Evolutionary conservation across 2,113 vertebrate species (phyloP).

Genomic region (Scortum barcoo): DNA sequence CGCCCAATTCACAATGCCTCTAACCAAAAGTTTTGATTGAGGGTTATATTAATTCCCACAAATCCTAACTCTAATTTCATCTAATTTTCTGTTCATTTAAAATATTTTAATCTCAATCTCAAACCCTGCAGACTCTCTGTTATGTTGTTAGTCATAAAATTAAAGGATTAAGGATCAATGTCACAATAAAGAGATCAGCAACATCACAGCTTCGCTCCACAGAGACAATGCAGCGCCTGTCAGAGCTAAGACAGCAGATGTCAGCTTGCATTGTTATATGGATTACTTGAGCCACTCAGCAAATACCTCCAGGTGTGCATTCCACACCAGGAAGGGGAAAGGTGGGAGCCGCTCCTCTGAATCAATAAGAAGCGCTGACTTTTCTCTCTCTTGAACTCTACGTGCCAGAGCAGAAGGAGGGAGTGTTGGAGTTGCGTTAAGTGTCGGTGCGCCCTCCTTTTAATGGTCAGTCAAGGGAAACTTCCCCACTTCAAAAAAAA

Average conservation of each 20-base stretch:
- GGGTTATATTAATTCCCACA: not conserved
- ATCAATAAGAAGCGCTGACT: constrained; percentile 69
- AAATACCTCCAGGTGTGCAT: constrained; percentile 87
- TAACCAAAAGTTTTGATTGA: constrained; percentile 1
- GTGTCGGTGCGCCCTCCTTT: not conserved
- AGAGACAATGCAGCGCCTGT: constrained; percentile 47
- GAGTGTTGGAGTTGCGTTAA: constrained; percentile 22
- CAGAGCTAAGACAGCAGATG: constrained; percentile 74
- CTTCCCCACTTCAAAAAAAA: constrained; percentile 5
- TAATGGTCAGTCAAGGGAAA: not conserved
- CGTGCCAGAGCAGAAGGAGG: constrained; percentile 33
- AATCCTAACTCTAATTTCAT: not conserved
- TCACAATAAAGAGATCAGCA: constrained; percentile 43
- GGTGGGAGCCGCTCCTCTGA: constrained; percentile 66
- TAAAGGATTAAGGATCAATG: constrained; percentile 29
- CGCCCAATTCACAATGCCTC: not conserved
- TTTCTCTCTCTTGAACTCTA: constrained; percentile 38
- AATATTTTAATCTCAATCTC: not conserved
- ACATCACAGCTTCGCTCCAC: constrained; percentile 22
- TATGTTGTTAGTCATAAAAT: constrained; percentile 3
- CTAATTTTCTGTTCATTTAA: not conserved
- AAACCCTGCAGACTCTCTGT: not conserved
- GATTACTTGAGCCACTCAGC: constrained; percentile 78
- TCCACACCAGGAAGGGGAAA: constrained; percentile 69
- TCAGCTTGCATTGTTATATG: constrained; percentile 76